A percentile compares a stretch with the other conserved stretches of the same genome.
These are phyloP conservation scores for Limnothrissa miodon DNA, from an alignment of 2,113 vertebrate genomes.

Conservation along the genomic window DNA sequence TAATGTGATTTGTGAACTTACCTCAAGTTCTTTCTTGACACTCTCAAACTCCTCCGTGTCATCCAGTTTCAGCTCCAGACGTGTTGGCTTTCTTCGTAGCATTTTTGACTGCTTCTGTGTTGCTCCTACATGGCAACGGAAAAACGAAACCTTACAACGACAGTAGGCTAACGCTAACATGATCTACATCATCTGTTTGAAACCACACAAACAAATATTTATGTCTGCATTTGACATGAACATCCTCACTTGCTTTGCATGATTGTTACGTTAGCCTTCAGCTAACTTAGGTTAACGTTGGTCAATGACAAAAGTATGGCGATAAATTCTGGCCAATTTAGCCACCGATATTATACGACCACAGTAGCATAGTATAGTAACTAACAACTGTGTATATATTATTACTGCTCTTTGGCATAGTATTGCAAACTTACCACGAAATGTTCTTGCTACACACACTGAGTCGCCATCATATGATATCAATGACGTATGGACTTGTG, in stretches of 20 bases:
- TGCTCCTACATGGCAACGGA: neutral
- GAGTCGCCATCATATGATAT: neutral
- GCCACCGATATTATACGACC: neutral
- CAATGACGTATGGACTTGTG: neutral
- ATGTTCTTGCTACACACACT: neutral
- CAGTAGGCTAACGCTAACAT: neutral
- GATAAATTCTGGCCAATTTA: neutral
- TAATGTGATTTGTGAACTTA: slow-evolving; percentile 47
- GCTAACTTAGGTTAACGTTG: too few relatives aligned
- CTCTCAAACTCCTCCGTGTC: slow-evolving; percentile 95
- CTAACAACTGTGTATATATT: neutral
- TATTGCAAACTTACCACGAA: neutral
- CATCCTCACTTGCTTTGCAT: too few relatives aligned
- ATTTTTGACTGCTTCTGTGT: slow-evolving; percentile 58
- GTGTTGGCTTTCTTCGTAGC: slow-evolving; percentile 91
- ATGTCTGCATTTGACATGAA: too few relatives aligned
- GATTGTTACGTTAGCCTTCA: too few relatives aligned
- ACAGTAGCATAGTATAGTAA: neutral
- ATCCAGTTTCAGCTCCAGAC: slow-evolving; percentile 91
- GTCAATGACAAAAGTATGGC: too few relatives aligned
- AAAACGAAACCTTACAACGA: neutral
- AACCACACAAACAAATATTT: too few relatives aligned
- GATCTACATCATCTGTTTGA: too few relatives aligned
- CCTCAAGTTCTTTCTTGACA: slow-evolving; percentile 92
- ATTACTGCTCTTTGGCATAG: neutral